phyloP scores from a whole-genome alignment of 2,797 vertebrate species.

The Tragopan temminckii region DNA sequence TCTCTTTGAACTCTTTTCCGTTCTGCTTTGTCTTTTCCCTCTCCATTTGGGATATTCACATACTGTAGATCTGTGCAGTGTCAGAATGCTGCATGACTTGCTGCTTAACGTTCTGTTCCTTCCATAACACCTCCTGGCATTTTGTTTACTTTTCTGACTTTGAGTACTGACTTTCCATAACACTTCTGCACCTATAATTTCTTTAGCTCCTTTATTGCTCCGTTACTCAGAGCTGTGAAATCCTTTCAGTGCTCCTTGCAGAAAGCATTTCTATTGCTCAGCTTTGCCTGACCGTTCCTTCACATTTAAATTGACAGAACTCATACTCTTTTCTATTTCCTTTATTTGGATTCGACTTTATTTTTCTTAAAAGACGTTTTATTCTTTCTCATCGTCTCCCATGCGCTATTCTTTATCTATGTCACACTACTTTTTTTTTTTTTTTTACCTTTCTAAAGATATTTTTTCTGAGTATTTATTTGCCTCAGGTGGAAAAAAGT shows the following conservation, averaged over 20 bases:
- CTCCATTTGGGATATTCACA: fast-evolving
- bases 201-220: not conserved
- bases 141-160: constrained; percentile 9
- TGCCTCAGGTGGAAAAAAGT: not conserved
- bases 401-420: constrained; percentile 4
- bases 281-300: not conserved
- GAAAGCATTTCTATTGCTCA: not conserved
- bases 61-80: not conserved
- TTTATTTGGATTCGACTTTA: not conserved
- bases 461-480: not conserved
- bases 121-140: not conserved
- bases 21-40: not conserved
- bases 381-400: constrained; percentile 37
- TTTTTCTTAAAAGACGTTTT: not conserved
- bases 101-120: not conserved
- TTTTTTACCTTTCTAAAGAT: not conserved
- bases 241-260: not conserved
- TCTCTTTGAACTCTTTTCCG: not conserved
- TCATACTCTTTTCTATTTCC: constrained; percentile 6
- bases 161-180: not conserved
- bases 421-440: not conserved
- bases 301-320: not conserved
- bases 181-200: not conserved
- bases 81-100: not conserved
- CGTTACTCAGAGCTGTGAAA: not conserved